Base-by-base conservation (phyloP, 2,888 invertebrate species). In the Sinodicranocentrus sp. region DNA sequence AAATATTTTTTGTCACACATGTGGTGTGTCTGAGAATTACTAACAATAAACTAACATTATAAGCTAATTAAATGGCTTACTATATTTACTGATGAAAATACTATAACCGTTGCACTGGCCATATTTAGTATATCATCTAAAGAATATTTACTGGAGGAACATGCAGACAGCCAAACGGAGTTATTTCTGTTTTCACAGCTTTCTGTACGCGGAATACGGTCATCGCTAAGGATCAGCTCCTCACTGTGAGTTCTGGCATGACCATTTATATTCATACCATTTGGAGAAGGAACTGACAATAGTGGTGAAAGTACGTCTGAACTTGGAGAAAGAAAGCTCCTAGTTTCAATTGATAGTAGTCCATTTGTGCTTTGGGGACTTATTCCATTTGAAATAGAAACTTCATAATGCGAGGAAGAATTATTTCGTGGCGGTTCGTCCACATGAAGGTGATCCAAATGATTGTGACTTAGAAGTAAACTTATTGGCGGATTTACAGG, bases 261-360 rank as follows among this genome's bases (percentile, higher is more conserved):
- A 52, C 44, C 71, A 54, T 73, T 39, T 8, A 75, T 28, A 19
- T 48, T 57, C 13, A 82, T 21, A 70, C 65, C 82, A 54, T 82
- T 75, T 5, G 71, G 57, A 3, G 13, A 33, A 1, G 80, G 80
- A 21, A 82, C 17, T 1, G 82, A 33, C 17, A 82, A 52, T 25
- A 82, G 61, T 19, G 82, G 82, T 26, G 82, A 82, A 63, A 82
- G 71, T 3, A 70, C 52, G 13, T 82, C 82, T 0, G 82, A 76
- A n/a, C 76, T 70, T n/a, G 75, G 73, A n/a, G 82, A 57, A 8
- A 73, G 59, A 5, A 82, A 43, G 19, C 67, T 65, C 13, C 65
- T 75, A 2, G 61, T 75, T 21, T 82, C 76, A 1, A 54, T 70
- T 5, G 63, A 15, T 5, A 76, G 33, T 17, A 76, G 21, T 0